Base-by-base conservation (phyloP, 2,113 vertebrate genomes). In the Gyps fulvus region DNA sequence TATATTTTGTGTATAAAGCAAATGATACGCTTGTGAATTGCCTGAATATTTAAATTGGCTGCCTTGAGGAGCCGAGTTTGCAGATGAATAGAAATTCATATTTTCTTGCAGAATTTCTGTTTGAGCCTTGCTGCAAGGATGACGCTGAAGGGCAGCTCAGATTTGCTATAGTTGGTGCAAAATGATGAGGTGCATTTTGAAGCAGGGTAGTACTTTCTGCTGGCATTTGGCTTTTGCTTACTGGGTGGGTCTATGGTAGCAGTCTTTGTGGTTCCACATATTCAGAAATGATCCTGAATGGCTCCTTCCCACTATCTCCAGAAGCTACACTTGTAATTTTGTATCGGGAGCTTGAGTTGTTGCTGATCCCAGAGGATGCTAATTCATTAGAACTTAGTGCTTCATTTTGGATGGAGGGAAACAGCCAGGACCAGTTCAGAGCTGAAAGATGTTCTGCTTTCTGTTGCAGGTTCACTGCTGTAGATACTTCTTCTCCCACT, bases 391-490 rank as follows among this genome's bases (percentile, higher is more conserved):
- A 55, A 69, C 5, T 36, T 47, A 43, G 20, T 77, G 63, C 31
- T 78, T 73, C 12, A 3, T 87, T 87, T 83, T 32, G 49, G 3
- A 21, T 26, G 20, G 36, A 82, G 10, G 29, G 43, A 49, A 72
- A 23, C 13, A 40, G 32, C 45, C 34, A 32, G 21, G 16, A 58
- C 34, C 9, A 21, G 11, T 57, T 69, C 22, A 47, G 58, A 86
- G 2, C 63, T 73, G 54, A 96, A 89, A 73, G 13, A 13, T 65
- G 5, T 36, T 76, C 34, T 84, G 18, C 57, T 79, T 71, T 83
- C 9, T 6, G 11, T 95, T 97, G 26, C 91, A 99, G 99, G 96
- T 99, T 99, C 89, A 81, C 95, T 52, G 95, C 98, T 10, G 79
- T 96, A 42, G 98, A 99, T 27, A 62, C 97, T 20, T 95, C 98